phyloP scores from a whole-genome alignment of 2,888 invertebrate species.

The Vanessa cardui region DNA sequence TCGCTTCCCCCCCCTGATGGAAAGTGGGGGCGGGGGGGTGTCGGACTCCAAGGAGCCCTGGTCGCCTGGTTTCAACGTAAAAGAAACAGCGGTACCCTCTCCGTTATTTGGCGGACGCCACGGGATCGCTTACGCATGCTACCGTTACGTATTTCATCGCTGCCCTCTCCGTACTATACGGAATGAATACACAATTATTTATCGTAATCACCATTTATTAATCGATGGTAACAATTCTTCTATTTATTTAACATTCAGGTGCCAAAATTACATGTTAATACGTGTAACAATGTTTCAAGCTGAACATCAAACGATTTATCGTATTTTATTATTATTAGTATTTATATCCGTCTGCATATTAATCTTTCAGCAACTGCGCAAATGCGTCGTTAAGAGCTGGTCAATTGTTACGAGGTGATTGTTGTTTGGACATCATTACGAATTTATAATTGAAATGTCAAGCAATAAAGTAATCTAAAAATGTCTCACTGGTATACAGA shows the following conservation, averaged over 20 bases:
- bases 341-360: constrained; percentile 31
- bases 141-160: too few relatives aligned
- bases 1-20: too few relatives aligned
- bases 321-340: constrained; percentile 33
- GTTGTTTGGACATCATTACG: constrained; percentile 24
- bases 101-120: too few relatives aligned
- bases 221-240: background rate
- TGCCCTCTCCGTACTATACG: too few relatives aligned
- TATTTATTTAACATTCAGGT: background rate
- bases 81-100: too few relatives aligned
- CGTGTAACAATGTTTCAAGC: constrained; percentile 12
- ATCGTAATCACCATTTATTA: background rate
- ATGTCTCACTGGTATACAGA: too few relatives aligned
- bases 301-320: constrained; percentile 19
- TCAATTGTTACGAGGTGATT: constrained; percentile 40
- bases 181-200: too few relatives aligned
- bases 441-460: constrained; percentile 26
- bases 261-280: background rate
- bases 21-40: too few relatives aligned
- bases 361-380: constrained; percentile 33
- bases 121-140: too few relatives aligned
- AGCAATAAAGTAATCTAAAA: background rate
- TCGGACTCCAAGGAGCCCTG: too few relatives aligned
- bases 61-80: too few relatives aligned
- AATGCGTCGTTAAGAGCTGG: constrained; percentile 30